These are phyloP conservation scores for Microplitis mediator DNA, from an alignment of 1,140 invertebrate species.

Conservation along the genomic window DNA sequence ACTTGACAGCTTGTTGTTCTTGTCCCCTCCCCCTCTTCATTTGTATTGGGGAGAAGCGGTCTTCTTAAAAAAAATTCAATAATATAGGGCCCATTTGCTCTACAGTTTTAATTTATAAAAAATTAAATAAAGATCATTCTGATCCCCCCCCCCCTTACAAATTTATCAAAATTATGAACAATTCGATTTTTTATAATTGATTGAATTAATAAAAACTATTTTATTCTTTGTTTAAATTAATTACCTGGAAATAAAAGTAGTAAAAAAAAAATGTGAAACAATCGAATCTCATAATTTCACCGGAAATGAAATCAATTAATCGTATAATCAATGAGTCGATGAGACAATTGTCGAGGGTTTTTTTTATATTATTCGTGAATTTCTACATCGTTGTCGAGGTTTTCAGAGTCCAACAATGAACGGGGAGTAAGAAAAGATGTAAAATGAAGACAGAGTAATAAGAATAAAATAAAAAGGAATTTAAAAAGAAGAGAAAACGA, in stretches of 20 bases:
- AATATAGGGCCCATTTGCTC: no score
- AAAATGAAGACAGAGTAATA: conserved; percentile 28
- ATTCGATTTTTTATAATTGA: no score
- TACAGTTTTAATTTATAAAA: no score
- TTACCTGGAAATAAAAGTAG: background rate
- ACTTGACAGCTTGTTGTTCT: no score
- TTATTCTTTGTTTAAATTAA: no score
- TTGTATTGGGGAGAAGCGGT: no score
- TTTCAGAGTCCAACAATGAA: conserved; percentile 5
- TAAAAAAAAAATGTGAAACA: background rate
- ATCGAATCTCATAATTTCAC: background rate
- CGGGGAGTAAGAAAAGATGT: background rate
- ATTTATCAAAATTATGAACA: no score
- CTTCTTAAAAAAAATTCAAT: no score
- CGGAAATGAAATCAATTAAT: conserved; percentile 21
- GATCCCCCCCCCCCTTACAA: no score
- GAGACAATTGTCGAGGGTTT: conserved; percentile 23
- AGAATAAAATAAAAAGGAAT: conserved; percentile 33
- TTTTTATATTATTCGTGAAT: background rate
- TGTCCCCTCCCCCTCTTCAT: no score
- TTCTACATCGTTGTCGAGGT: conserved; percentile 9
- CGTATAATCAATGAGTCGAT: conserved; percentile 15
- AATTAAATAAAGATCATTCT: no score
- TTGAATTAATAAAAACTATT: no score
- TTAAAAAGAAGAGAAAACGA: conserved; percentile 41